A percentile compares a stretch with the other conserved stretches of the same genome.
These are phyloP conservation scores for Tipula lateralis DNA, from an alignment of 2,888 invertebrate genomes.

Conservation along the genomic window DNA sequence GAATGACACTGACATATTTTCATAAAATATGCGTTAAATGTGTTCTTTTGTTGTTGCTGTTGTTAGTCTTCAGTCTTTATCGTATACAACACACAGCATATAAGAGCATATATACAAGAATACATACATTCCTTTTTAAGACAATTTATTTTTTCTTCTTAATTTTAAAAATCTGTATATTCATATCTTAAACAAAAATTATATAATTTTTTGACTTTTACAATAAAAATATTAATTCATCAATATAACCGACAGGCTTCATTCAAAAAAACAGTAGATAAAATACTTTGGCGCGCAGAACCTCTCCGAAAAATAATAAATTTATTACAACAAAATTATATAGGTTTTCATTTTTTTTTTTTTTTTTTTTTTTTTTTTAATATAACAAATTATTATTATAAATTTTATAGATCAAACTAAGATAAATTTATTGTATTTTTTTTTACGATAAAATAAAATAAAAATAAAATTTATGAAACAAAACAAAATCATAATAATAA, in stretches of 20 bases:
- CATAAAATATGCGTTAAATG: conserved; percentile 19
- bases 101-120: neutral
- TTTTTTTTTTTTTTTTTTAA: neutral
- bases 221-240: conserved; percentile 11
- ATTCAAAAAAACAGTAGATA: conserved; percentile 21
- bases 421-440: conserved; percentile 9
- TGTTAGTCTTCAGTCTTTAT: neutral
- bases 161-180: neutral
- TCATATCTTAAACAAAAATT: neutral
- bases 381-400: conserved; percentile 20
- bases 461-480: neutral
- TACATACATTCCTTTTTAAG: neutral
- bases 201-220: neutral
- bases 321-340: conserved; percentile 24
- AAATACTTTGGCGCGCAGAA: neutral
- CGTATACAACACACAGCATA: neutral
- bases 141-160: neutral
- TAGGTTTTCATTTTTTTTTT: neutral
- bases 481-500: neutral
- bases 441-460: neutral
- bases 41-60: neutral
- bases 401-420: conserved; percentile 15
- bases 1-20: conserved; percentile 24
- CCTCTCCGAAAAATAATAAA: conserved; percentile 15
- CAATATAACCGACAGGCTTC: conserved; percentile 24